Percentiles rank a stretch among this genome's conserved stretches.
phyloP scores from a whole-genome alignment of 2,113 vertebrate species.

The Hypanus sabinus region DNA sequence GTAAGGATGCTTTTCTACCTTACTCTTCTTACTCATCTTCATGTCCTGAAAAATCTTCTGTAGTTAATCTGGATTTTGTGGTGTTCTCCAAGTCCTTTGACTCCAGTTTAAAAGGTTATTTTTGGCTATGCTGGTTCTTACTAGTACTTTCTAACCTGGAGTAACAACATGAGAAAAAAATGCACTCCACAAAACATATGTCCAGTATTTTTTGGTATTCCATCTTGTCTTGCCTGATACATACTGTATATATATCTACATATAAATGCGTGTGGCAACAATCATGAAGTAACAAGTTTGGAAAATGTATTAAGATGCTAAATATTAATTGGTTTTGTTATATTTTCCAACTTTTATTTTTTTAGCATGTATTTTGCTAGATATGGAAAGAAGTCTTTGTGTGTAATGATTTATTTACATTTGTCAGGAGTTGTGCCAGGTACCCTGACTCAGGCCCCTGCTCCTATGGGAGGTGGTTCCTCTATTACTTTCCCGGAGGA shows the following conservation, averaged over 20 bases:
- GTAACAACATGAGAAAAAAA: not conserved
- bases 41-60: too few relatives aligned
- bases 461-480: slow-evolving; percentile 57
- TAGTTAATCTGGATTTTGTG: not conserved
- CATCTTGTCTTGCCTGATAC: not conserved
- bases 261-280: too few relatives aligned
- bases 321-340: not conserved
- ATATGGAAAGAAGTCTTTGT: slow-evolving; percentile 1
- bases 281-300: not conserved
- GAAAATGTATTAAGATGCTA: not conserved
- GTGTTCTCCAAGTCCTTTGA: not conserved
- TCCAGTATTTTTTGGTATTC: not conserved
- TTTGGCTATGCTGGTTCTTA: not conserved
- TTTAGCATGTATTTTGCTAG: not conserved
- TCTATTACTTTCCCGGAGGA: slow-evolving; percentile 92
- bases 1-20: not conserved
- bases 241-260: not conserved
- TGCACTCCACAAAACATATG: too few relatives aligned
- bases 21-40: not conserved
- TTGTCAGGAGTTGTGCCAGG: slow-evolving; percentile 60
- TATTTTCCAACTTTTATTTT: not conserved
- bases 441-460: slow-evolving; percentile 65
- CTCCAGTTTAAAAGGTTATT: not conserved
- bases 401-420: slow-evolving; percentile 31
- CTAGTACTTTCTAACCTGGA: not conserved